Conservation (phyloP, 1,140 invertebrate species). For the Oedothorax gibbosus region DNA sequence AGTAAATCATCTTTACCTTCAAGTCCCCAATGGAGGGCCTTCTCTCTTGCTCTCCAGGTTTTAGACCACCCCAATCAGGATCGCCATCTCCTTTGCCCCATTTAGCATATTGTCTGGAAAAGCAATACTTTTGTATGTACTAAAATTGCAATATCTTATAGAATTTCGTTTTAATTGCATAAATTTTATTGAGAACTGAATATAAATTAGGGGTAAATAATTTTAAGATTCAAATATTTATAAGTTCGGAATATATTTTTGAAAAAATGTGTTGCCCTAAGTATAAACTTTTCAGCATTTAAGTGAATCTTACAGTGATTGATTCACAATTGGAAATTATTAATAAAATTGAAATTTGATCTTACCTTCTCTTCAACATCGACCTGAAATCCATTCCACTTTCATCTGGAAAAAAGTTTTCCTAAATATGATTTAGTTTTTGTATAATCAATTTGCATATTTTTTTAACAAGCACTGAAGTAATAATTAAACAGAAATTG, state of each 20-base stretch:
- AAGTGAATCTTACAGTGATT: background rate
- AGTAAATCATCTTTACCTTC: constrained; percentile 44
- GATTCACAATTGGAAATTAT: background rate
- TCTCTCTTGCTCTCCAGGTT: constrained; percentile 86
- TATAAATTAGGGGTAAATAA: background rate
- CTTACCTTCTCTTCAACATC: constrained; percentile 89
- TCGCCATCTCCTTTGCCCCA: constrained; percentile 84
- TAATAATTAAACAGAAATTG: no score
- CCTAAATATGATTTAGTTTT: no score
- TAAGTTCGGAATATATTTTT: no score
- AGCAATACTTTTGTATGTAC: constrained; percentile 33
- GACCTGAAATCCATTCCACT: constrained; percentile 98
- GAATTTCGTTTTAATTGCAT: background rate
- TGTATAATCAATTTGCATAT: no score
- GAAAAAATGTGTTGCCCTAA: background rate
- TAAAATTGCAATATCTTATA: background rate
- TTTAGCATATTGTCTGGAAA: constrained; percentile 86
- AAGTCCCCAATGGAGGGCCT: constrained; percentile 65
- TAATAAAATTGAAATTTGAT: background rate
- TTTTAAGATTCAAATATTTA: background rate
- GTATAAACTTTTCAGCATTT: background rate
- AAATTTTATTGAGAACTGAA: background rate
- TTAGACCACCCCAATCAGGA: constrained; percentile 79
- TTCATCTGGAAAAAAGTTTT: constrained; percentile 76
- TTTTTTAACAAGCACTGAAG: no score